These are phyloP conservation scores for Myiozetetes cayanensis DNA, from an alignment of 2,113 vertebrate species.

Conservation along the genomic window DNA sequence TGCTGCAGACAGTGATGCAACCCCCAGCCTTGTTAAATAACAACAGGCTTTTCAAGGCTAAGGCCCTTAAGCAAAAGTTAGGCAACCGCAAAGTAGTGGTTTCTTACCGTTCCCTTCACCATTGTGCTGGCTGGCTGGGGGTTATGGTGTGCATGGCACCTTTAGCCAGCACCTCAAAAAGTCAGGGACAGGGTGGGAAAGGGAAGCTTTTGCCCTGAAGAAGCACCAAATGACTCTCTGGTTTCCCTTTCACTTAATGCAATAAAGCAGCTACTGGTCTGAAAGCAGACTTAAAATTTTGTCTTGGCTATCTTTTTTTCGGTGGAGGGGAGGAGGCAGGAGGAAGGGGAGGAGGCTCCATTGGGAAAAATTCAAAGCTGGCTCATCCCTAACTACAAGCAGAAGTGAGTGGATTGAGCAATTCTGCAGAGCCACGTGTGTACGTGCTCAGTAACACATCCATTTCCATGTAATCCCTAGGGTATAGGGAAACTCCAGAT, in stretches of 20 bases:
- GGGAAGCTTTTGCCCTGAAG: not conserved
- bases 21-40: not conserved
- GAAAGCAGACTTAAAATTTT: not conserved
- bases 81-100: not conserved
- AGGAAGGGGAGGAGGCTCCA: no score
- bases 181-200: not conserved
- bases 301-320: not conserved
- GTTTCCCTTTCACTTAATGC: not conserved
- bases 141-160: accelerated
- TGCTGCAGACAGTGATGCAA: not conserved
- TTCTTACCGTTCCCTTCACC: not conserved
- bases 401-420: not conserved
- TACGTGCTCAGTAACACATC: not conserved
- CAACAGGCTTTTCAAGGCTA: not conserved
- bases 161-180: not conserved
- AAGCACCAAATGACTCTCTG: not conserved
- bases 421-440: not conserved
- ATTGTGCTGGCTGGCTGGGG: not conserved
- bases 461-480: not conserved
- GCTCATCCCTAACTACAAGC: not conserved
- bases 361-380: not conserved
- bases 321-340: accelerated
- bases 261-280: not conserved
- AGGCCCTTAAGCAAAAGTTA: not conserved
- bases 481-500: not conserved